Base-by-base conservation (phyloP, 2,797 vertebrate species). In the Bradypodion ventrale region DNA sequence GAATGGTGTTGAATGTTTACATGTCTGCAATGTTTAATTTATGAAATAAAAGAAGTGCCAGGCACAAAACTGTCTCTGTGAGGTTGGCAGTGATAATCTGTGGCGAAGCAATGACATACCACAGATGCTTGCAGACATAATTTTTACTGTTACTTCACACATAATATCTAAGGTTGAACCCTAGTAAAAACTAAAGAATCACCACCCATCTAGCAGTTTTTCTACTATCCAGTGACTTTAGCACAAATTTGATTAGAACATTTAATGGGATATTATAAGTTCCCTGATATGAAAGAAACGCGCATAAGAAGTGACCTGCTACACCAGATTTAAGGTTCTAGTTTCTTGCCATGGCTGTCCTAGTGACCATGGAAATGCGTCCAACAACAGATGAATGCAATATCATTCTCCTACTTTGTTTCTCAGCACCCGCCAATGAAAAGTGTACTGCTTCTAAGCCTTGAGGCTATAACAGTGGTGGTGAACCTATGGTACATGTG, bases 61-160 rank as follows among this genome's bases (percentile, higher is more conserved):
- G 62, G 27, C 60, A 82, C 72, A 75, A 82, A 82, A 63, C 59
- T 37, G 32, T 66, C 37, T 49, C 40, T 80, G 65, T 80, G 27
- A 59, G 9, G 77, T 35, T 68, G 63, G 40, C 27, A 66, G 10
- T 68, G 15, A n/a, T 77, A 59, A 15, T 25, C 7, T 66, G 74
- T 77, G 63, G 49, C 42, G 52, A 83, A 56, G 74, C 62, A 69
- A 52, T 8, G 49, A 83, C 46, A 66, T 10, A 63, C 27, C 44
- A 25, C 35, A 40, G 59, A 44, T 44, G 62, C 44, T 66, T 27
- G 23, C 27, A 4, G 46, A n/a, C 46, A n/a, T 65, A 62, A 44
- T 82, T 29, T 23, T 7, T 7, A 42, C 46, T n/a, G 35, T 60
- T 46, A 72, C 62, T 72, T 81, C 68, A 60, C 32, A 60, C 60